phyloP scores from a whole-genome alignment of 2,113 vertebrate species.

The Lonchura striata region DNA sequence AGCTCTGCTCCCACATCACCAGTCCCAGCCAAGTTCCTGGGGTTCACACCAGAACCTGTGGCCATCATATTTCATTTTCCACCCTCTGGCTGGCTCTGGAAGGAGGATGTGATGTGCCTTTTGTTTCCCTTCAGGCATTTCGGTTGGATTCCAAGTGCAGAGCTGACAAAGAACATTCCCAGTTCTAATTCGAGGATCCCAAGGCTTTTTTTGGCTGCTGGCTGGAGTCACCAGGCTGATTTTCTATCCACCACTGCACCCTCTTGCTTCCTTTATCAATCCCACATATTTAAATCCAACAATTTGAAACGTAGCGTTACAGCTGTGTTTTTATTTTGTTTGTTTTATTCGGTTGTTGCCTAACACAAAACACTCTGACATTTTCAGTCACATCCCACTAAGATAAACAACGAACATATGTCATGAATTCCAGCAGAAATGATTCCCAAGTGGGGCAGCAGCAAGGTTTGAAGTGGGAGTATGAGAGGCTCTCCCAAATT shows the following conservation, averaged over 20 bases:
- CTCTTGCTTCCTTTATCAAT: slow-evolving; percentile 41
- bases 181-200: slow-evolving; percentile 13
- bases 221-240: neutral
- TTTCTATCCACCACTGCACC: slow-evolving; percentile 31
- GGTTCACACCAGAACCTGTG: slow-evolving; percentile 47
- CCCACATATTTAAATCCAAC: slow-evolving; percentile 1
- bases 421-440: slow-evolving; percentile 51
- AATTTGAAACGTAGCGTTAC: slow-evolving; percentile 18
- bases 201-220: slow-evolving; percentile 12
- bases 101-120: neutral
- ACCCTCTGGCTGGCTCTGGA: neutral
- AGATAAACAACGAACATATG: slow-evolving; percentile 65
- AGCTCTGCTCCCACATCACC: neutral
- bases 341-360: slow-evolving; percentile 61
- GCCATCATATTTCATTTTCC: neutral
- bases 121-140: slow-evolving; percentile 20
- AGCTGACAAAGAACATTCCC: slow-evolving; percentile 34
- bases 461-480: neutral
- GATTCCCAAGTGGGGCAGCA: slow-evolving; percentile 45
- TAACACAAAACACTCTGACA: slow-evolving; percentile 61
- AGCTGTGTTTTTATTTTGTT: slow-evolving; percentile 67
- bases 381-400: slow-evolving; percentile 57
- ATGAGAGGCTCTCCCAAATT: neutral
- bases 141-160: neutral
- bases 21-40: slow-evolving; percentile 33